Evolutionary conservation across 1,140 invertebrate species (phyloP).

Genomic region (Zophobas morio): DNA sequence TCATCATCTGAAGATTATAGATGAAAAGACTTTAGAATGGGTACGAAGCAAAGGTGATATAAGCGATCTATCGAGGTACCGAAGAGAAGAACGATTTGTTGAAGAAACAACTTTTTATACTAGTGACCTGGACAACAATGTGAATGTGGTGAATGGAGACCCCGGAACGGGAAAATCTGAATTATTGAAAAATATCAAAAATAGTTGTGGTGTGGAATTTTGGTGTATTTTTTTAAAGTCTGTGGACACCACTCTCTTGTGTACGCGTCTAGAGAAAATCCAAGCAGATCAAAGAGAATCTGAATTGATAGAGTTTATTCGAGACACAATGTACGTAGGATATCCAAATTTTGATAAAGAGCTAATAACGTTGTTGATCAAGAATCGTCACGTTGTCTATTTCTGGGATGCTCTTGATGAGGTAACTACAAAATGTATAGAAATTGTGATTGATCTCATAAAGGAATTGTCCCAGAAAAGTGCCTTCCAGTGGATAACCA

Average conservation of each 20-base stretch:
- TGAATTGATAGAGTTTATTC: neutral
- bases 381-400: neutral
- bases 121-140: neutral
- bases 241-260: neutral
- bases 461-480: neutral
- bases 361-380: neutral
- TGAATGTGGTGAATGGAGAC: conserved; percentile 10
- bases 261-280: neutral
- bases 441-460: neutral
- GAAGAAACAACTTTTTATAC: conserved; percentile 6
- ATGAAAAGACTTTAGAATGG: conserved; percentile 11
- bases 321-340: neutral
- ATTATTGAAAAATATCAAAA: conserved; percentile 17
- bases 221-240: neutral
- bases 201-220: neutral
- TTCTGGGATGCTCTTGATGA: conserved; percentile 18
- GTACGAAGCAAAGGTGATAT: neutral
- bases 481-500: conserved; percentile 1
- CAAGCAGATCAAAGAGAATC: neutral
- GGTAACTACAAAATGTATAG: neutral
- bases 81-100: neutral
- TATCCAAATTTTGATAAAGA: conserved; percentile 1
- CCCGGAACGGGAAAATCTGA: conserved; percentile 20
- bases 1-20: conserved; percentile 6
- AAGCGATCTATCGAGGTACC: neutral